Evolutionary conservation across 2,797 vertebrate species (phyloP).

Genomic region (Spinus pinus): DNA sequence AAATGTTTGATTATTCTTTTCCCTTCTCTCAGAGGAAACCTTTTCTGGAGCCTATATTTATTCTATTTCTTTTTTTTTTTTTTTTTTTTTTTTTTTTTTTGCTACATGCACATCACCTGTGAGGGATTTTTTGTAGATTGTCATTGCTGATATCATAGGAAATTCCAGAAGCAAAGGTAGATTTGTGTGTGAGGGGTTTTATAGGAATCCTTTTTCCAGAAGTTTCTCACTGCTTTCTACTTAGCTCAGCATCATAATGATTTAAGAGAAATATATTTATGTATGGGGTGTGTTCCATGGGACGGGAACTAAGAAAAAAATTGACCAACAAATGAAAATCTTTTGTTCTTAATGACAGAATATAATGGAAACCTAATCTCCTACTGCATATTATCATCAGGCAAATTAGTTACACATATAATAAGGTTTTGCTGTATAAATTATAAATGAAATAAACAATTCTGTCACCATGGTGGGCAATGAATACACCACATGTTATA

Average conservation of each 20-base stretch:
- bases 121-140: constrained; percentile 1
- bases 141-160: not conserved
- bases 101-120: not conserved
- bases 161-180: not conserved
- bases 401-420: constrained; percentile 82
- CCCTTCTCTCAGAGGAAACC: not conserved
- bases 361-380: constrained; percentile 75
- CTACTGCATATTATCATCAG: constrained; percentile 75
- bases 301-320: constrained; percentile 50
- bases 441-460: constrained; percentile 83
- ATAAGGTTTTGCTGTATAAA: constrained; percentile 80
- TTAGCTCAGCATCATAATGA: not conserved
- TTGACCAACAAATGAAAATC: constrained; percentile 59
- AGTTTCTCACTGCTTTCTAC: constrained; percentile 24
- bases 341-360: constrained; percentile 75
- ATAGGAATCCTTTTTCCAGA: not conserved
- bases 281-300: not conserved
- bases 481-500: constrained; percentile 80
- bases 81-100: not conserved
- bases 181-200: not conserved
- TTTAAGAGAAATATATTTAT: constrained; percentile 1
- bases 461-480: constrained; percentile 76
- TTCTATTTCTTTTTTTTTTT: constrained; percentile 11
- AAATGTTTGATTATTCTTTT: constrained; percentile 8
- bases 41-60: constrained; percentile 44